These are phyloP conservation scores for Pseudomyrmex cubaensis DNA, from an alignment of 1,140 invertebrate species.

Conservation along the genomic window DNA sequence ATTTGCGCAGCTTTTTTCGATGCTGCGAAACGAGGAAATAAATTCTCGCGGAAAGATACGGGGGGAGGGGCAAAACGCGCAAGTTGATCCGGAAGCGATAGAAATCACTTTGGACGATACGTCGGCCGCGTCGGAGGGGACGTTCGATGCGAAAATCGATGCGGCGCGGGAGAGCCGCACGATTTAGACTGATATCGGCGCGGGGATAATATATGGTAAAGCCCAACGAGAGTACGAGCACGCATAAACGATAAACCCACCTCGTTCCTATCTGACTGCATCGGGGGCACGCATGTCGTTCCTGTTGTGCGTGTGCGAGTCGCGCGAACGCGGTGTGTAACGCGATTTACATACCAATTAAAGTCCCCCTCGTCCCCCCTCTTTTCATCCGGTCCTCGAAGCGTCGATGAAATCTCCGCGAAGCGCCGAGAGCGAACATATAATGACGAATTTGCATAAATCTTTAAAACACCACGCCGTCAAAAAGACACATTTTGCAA, in stretches of 20 bases:
- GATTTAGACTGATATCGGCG: conserved; percentile 71
- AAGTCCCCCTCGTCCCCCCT: conserved; percentile 54
- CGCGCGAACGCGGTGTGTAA: conserved; percentile 64
- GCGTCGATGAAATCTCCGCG: conserved; percentile 74
- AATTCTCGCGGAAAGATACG: conserved; percentile 7
- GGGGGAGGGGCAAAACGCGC: not conserved
- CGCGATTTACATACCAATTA: conserved; percentile 80
- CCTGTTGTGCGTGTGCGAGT: conserved; percentile 52
- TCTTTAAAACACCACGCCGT: conserved; percentile 67
- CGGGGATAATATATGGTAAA: conserved; percentile 72
- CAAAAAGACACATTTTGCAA: not conserved
- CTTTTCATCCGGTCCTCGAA: conserved; percentile 28
- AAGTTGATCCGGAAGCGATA: conserved; percentile 52
- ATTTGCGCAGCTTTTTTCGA: not conserved
- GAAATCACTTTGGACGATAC: conserved; percentile 73
- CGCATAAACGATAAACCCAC: conserved; percentile 73
- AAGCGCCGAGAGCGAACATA: conserved; percentile 68
- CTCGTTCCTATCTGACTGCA: conserved; percentile 49
- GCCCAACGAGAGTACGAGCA: conserved; percentile 69
- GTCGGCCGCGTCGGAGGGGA: conserved; percentile 20
- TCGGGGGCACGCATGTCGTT: conserved; percentile 57
- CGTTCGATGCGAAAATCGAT: conserved; percentile 69
- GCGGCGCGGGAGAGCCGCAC: conserved; percentile 53
- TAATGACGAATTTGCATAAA: conserved; percentile 80
- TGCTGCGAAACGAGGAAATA: conserved; percentile 1